Base-by-base conservation (phyloP, 92 coral and sea anemone species). In the Heliopora coerulea region DNA sequence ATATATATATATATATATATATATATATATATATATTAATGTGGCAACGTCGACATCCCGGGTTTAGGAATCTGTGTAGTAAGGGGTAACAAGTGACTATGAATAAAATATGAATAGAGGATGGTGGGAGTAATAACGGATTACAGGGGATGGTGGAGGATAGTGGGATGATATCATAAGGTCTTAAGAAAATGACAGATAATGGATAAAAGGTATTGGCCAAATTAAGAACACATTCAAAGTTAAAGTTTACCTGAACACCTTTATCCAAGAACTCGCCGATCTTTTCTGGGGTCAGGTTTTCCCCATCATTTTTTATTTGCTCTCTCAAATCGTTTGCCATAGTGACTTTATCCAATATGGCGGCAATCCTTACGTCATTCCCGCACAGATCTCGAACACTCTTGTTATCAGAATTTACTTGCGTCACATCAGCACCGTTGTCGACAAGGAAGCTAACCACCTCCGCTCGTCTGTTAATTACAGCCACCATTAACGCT, bases 181-280 rank as follows among this genome's bases (percentile, higher is more conserved):
- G n/a, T n/a, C n/a, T n/a, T n/a, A n/a, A n/a, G n/a, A n/a, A n/a
- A n/a, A n/a, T n/a, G n/a, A n/a, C n/a, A n/a, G n/a, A n/a, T n/a
- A n/a, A n/a, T n/a, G n/a, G n/a, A n/a, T n/a, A n/a, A n/a, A n/a
- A n/a, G n/a, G n/a, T n/a, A n/a, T n/a, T n/a, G n/a, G n/a, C n/a
- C n/a, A n/a, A n/a, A n/a, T n/a, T n/a, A n/a, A n/a, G n/a, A n/a
- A n/a, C n/a, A n/a, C n/a, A n/a, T n/a, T n/a, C n/a, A n/a, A n/a
- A n/a, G n/a, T n/a, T n/a, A n/a, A n/a, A n/a, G n/a, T n/a, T 12
- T 50, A 68, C 75, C 60, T 68, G 75, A 13, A 68, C 75, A 15
- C 75, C 75, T 68, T 50, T 68, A 17, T 68, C 75, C 35, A 68
- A 33, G 33, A 23, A 68, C 41, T 28, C 54, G 25, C 75, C 75